These are phyloP conservation scores for Pavo muticus DNA, from an alignment of 2,113 vertebrate species.

Conservation along the genomic window DNA sequence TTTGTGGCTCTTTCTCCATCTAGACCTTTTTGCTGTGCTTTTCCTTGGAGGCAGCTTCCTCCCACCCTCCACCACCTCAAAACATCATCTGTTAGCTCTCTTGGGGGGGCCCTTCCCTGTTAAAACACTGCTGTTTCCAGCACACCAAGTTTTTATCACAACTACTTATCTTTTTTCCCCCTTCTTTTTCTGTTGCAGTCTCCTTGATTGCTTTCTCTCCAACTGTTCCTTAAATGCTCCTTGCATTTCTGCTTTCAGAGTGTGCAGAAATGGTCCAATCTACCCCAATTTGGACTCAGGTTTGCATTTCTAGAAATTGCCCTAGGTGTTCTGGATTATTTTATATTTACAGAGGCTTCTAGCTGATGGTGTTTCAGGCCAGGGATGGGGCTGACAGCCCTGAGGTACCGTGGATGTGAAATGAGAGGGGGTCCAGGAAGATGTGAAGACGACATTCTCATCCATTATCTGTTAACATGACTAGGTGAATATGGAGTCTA, in stretches of 20 bases:
- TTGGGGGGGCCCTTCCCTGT: background rate
- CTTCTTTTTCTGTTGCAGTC: background rate
- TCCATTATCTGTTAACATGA: background rate
- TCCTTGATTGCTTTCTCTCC: conserved; percentile 19
- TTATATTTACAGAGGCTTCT: background rate
- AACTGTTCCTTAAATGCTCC: background rate
- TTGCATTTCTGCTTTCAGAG: background rate
- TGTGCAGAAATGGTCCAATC: conserved; percentile 14
- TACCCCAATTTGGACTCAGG: background rate
- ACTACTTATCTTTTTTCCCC: background rate
- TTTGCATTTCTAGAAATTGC: background rate
- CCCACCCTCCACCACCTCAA: background rate
- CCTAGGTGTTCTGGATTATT: background rate
- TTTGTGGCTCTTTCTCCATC: background rate
- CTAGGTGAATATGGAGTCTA: background rate
- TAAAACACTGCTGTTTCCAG: background rate
- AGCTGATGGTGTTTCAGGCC: background rate
- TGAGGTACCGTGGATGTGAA: background rate
- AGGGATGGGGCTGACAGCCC: background rate
- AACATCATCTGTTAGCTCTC: conserved; percentile 2
- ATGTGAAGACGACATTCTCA: background rate
- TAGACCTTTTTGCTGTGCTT: background rate
- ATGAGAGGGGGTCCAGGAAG: background rate
- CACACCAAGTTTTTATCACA: background rate
- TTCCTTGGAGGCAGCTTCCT: background rate